Evolutionary conservation across 2,113 vertebrate genomes (phyloP).

Genomic region (Ovis canadensis): DNA sequence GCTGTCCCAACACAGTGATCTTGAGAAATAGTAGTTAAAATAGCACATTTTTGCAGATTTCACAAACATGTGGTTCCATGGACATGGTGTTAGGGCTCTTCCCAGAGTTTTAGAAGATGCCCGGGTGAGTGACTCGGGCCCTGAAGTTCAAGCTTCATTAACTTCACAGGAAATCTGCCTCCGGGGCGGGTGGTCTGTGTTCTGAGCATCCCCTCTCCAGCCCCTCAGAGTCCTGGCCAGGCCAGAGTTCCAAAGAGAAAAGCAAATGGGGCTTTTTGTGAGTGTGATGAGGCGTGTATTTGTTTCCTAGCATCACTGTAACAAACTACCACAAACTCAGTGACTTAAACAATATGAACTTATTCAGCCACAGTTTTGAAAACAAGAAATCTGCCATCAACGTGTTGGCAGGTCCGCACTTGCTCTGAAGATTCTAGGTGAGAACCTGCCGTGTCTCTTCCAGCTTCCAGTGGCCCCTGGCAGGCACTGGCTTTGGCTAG

Average conservation of each 20-base stretch:
- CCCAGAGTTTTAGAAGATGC: not conserved
- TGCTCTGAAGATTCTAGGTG: not conserved
- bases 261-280: not conserved
- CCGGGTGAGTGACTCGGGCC: fast-evolving
- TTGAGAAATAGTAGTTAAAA: not conserved
- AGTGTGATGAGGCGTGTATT: not conserved
- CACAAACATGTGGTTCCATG: not conserved
- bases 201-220: not conserved
- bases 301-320: not conserved
- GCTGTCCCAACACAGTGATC: not conserved
- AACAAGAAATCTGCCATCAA: not conserved
- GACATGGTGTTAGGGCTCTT: too few relatives aligned
- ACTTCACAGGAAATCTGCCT: not conserved
- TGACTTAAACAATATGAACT: not conserved
- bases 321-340: not conserved
- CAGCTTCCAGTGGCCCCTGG: not conserved
- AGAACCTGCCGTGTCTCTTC: too few relatives aligned
- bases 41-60: not conserved
- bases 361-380: not conserved
- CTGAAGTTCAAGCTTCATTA: not conserved
- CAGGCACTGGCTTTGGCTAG: not conserved
- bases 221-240: not conserved
- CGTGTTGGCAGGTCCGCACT: not conserved
- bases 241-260: not conserved
- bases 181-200: not conserved